Evolutionary conservation across 1,140 invertebrate species (phyloP).

Genomic region (Medauroidea extradentata): DNA sequence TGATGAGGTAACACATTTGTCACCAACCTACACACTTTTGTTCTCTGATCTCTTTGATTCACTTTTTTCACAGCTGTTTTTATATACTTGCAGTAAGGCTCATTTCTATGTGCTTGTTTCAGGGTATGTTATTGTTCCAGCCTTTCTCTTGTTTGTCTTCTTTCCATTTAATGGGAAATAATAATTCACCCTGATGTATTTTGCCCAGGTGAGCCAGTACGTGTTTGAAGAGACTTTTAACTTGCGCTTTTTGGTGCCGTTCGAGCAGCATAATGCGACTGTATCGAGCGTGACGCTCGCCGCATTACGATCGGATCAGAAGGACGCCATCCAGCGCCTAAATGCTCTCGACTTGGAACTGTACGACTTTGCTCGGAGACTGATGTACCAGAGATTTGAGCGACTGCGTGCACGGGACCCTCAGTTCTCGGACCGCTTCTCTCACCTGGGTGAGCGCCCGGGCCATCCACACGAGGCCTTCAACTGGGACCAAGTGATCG

Average conservation of each 20-base stretch:
- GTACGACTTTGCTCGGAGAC: conserved; percentile 87
- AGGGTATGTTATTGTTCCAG: too few species aligned
- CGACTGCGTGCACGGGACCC: conserved; percentile 70
- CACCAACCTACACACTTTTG: too few species aligned
- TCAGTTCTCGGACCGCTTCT: conserved; percentile 74
- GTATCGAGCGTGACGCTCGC: conserved; percentile 72
- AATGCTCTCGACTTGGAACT: conserved; percentile 91
- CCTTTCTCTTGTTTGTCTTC: too few species aligned
- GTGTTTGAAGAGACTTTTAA: conserved; percentile 98
- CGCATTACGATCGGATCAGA: conserved; percentile 64
- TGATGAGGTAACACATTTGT: too few species aligned
- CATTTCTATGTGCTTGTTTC: too few species aligned
- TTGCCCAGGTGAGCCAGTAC: conserved; percentile 76
- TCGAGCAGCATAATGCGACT: conserved; percentile 87
- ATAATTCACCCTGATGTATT: too few species aligned
- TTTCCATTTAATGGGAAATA: too few species aligned
- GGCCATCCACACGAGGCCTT: conserved; percentile 67
- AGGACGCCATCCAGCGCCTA: conserved; percentile 68
- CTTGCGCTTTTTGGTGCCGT: conserved; percentile 80
- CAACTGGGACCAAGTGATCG: conserved; percentile 79
- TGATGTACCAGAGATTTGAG: conserved; percentile 82
- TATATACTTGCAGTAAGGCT: too few species aligned
- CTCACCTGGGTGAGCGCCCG: conserved; percentile 70
- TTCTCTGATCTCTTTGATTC: too few species aligned
- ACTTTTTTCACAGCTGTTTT: too few species aligned